Base-by-base conservation (phyloP, 2,797 vertebrate genomes). In the Podarcis lilfordi region DNA sequence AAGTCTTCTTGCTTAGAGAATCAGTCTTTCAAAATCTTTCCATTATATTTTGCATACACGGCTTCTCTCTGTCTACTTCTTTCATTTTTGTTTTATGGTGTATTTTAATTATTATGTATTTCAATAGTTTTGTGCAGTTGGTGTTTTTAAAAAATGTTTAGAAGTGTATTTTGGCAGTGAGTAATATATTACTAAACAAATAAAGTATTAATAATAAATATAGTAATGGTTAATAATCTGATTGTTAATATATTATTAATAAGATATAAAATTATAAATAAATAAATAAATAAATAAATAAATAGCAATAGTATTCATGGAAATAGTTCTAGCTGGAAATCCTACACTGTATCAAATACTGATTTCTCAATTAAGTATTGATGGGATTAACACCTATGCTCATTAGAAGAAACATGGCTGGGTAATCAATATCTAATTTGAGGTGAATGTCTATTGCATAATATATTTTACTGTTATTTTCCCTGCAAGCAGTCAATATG, bases 391-490 rank as follows among this genome's bases (percentile, higher is more conserved):
- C 79, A 64, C 37, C 69, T 82, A 66, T 64, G 3, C 7, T 88
- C 72, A 76, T n/a, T 82, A 37, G 17, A n/a, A 66, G 43, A 83
- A 88, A 88, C 10, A 13, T n/a, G 61, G 25, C 32, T n/a, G 61
- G 61, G 68, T 13, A 77, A 77, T 68, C 61, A 77, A 55, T 68
- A 50, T 6, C n/a, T 55, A 83, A 83, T 55, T 45, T 66, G 72
- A 82, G 74, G 15, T 68, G 25, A 32, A 43, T 35, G 59, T 55
- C 40, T 76, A 32, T 59, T 72, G 55, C 45, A 64, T 29, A 45
- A 90, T 92, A 91, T 93, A 89, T 93, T 92, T 94, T 81, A 90
- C 88, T 89, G 82, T 64, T 94, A 92, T 95, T 95, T 93, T 93
- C 86, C 43, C 71, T 13, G 23, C 35, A 19, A 43, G 68, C 15